Base-by-base conservation (phyloP, 2,113 vertebrate species). In the Todiramphus saurophagus region DNA sequence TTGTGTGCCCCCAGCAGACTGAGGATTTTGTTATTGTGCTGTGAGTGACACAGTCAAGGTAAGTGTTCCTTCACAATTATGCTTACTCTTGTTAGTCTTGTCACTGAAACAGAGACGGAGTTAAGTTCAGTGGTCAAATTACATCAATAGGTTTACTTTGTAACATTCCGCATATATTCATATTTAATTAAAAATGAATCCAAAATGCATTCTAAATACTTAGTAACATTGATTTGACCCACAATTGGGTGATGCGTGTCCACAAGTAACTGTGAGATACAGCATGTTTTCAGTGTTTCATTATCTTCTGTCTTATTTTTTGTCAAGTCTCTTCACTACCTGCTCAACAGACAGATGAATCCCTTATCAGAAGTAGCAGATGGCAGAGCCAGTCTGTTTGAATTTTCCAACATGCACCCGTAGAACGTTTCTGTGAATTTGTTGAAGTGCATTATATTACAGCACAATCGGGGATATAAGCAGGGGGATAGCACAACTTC, bases 311-410 rank as follows among this genome's bases (percentile, higher is more conserved):
- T 79, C 82, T 86, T 84, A 83, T 92, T 90, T 92, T 84, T 92
- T 83, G 85, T 48, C 85, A 95, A 84, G 46, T 73, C 69, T 95
- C 93, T 92, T 63, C 43, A 50, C 94, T 96, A 97, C 96, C 93
- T 98, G 95, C 94, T 97, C 90, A 86, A 96, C 92, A 98, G 98
- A 96, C 92, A 96, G 96, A 98, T 90, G 97, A 98, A 96, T 95
- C 97, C 97, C 97, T 98, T 98, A 98, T 98, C 98, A 97, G 95
- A 96, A 97, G 89, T n/a, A 98, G 84, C 98, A 98, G 98, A 98
- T 98, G 97, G 98, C 95, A 96, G 83, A 55, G 10, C n/a, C 63
- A 96, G 97, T 89, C 97, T 97, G 83, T 97, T 97, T 97, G 94
- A 97, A 97, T 98, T 97, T 98, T 96, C 97, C 24, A 7, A 96